Conservation (phyloP, 2,888 invertebrate genomes). For the Apodemia hepburni region DNA sequence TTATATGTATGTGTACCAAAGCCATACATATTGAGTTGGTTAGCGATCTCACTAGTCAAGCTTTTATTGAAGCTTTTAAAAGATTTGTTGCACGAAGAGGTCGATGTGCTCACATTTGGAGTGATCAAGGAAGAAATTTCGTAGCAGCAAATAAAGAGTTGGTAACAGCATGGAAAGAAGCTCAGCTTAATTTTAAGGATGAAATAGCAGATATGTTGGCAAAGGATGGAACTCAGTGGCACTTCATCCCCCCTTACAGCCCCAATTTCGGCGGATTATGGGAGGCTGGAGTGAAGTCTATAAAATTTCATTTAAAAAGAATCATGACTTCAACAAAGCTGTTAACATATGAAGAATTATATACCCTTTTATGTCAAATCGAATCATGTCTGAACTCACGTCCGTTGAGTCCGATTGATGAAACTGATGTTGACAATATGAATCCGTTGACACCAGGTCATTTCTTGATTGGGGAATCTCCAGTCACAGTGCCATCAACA, state of each 20-base stretch:
- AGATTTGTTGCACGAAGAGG: constrained; percentile 34
- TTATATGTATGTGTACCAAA: constrained; percentile 34
- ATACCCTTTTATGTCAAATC: too few relatives aligned
- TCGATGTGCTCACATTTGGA: constrained; percentile 23
- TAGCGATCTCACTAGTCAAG: constrained; percentile 30
- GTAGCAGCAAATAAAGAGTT: constrained; percentile 30
- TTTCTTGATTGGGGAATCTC: too few relatives aligned
- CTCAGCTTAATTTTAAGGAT: constrained; percentile 21
- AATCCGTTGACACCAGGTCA: too few relatives aligned
- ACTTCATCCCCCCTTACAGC: background rate
- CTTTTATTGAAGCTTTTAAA: constrained; percentile 34
- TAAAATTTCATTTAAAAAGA: too few relatives aligned
- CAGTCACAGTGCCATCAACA: too few relatives aligned
- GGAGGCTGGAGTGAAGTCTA: too few relatives aligned
- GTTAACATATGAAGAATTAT: too few relatives aligned
- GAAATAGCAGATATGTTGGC: constrained; percentile 12
- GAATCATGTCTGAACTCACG: too few relatives aligned
- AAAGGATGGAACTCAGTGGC: background rate
- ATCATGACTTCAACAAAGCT: too few relatives aligned
- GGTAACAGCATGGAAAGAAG: constrained; percentile 23
- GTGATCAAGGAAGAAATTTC: constrained; percentile 32
- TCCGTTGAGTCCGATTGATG: too few relatives aligned
- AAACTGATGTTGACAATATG: too few relatives aligned
- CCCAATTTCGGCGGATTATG: too few relatives aligned
- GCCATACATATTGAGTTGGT: constrained; percentile 36